Conservation (phyloP, 2,113 vertebrate genomes). For the Ciconia stormi region DNA sequence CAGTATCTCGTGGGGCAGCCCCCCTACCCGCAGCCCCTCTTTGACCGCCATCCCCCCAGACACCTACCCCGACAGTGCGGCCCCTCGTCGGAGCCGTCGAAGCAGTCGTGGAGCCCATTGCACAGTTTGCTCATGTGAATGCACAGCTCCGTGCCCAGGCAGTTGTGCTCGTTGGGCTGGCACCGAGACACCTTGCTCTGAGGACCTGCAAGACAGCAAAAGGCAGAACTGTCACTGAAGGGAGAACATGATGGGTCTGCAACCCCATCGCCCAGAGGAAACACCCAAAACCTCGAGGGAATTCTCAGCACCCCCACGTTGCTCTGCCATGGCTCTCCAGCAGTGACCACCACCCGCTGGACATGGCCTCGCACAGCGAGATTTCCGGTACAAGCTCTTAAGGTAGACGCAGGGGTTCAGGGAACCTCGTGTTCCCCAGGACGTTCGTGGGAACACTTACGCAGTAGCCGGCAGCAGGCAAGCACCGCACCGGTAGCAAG, state of each 20-base stretch:
- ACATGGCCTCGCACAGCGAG: rapidly evolving
- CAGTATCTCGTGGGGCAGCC: rapidly evolving
- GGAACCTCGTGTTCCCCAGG: neutral
- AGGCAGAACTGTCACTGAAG: neutral
- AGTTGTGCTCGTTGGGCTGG: conserved; percentile 91
- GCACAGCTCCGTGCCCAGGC: conserved; percentile 89
- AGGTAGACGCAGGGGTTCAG: neutral
- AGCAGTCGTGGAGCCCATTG: conserved; percentile 86
- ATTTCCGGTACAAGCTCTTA: neutral
- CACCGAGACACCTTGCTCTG: conserved; percentile 88
- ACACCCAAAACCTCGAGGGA: neutral
- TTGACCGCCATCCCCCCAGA: rapidly evolving
- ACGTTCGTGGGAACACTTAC: rapidly evolving
- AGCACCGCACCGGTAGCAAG: rapidly evolving
- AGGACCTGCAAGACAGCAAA: conserved; percentile 76
- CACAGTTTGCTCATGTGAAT: conserved; percentile 92
- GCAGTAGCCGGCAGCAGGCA: neutral
- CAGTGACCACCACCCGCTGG: neutral
- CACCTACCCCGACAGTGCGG: conserved; percentile 88
- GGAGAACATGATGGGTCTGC: rapidly evolving
- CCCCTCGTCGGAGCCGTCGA: conserved; percentile 90
- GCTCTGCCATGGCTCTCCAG: neutral
- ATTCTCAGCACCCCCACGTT: rapidly evolving
- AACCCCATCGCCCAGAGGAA: rapidly evolving
- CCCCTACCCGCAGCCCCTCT: neutral